Conservation (phyloP, 2,797 vertebrate genomes). For the Enteromius mattozi region DNA sequence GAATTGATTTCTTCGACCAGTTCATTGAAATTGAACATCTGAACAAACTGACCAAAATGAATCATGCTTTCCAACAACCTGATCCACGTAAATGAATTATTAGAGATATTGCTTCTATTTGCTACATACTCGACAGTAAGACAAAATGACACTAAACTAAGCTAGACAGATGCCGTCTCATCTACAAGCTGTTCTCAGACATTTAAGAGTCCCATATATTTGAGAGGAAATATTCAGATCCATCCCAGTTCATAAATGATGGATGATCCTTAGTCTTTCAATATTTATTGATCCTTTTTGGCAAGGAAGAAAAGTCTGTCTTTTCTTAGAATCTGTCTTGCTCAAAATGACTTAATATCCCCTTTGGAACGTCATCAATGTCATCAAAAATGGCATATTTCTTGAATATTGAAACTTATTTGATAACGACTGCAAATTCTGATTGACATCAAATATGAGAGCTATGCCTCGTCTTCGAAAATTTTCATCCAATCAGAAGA, state of each 20-base stretch:
- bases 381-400: not conserved
- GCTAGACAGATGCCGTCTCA: not conserved
- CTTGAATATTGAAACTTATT: conserved; percentile 33
- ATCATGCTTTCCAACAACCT: not conserved
- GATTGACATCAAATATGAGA: conserved; percentile 16
- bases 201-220: not conserved
- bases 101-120: not conserved
- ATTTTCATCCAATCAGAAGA: conserved; percentile 24
- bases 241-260: conserved; percentile 20
- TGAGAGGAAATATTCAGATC: not conserved
- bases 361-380: conserved; percentile 23
- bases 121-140: not conserved
- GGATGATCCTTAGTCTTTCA: conserved; percentile 10
- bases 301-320: not conserved
- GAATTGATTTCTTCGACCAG: not conserved
- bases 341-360: conserved; percentile 1
- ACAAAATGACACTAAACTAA: conserved; percentile 2
- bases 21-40: not conserved
- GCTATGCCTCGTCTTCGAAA: conserved; percentile 5
- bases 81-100: not conserved
- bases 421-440: conserved; percentile 38
- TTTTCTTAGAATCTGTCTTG: conserved; percentile 8
- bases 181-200: not conserved
- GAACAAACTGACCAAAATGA: not conserved
- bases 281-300: conserved; percentile 40